A percentile compares a stretch with the other conserved stretches of the same genome.
phyloP scores from a whole-genome alignment of 2,797 vertebrate genomes.

The Siniperca scherzeri region DNA sequence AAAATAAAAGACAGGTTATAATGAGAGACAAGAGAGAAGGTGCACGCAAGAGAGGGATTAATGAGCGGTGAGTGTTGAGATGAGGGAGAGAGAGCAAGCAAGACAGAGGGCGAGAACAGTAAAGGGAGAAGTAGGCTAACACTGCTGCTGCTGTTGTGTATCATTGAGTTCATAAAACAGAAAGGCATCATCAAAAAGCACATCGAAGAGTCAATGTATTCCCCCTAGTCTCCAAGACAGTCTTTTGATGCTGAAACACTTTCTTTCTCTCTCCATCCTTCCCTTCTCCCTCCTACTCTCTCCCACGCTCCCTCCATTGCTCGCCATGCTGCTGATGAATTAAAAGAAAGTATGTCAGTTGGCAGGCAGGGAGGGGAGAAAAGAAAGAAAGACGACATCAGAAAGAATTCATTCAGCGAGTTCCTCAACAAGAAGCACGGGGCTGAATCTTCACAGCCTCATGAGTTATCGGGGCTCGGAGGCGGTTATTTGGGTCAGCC shows the following conservation, averaged over 20 bases:
- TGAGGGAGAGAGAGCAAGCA: neutral
- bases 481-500: slow-evolving; percentile 57
- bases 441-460: slow-evolving; percentile 39
- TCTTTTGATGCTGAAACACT: slow-evolving; percentile 80
- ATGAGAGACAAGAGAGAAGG: slow-evolving; percentile 20
- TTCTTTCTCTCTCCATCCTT: slow-evolving; percentile 71
- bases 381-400: slow-evolving; percentile 76
- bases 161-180: slow-evolving; percentile 69
- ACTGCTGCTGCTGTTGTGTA: slow-evolving; percentile 65
- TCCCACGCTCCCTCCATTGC: slow-evolving; percentile 73
- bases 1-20: slow-evolving; percentile 50
- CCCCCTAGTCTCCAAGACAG: slow-evolving; percentile 72
- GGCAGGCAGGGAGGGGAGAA: slow-evolving; percentile 65
- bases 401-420: slow-evolving; percentile 81
- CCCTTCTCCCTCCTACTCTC: slow-evolving; percentile 68
- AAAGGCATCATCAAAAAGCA: slow-evolving; percentile 76
- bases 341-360: slow-evolving; percentile 84
- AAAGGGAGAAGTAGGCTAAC: slow-evolving; percentile 55
- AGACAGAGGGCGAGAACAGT: slow-evolving; percentile 26
- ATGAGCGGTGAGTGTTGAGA: slow-evolving; percentile 33
- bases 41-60: slow-evolving; percentile 19
- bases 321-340: slow-evolving; percentile 74
- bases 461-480: slow-evolving; percentile 1
- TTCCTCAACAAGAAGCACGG: slow-evolving; percentile 45
- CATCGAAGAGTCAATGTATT: slow-evolving; percentile 72